These are phyloP conservation scores for Monochamus saltuarius DNA, from an alignment of 1,140 invertebrate genomes.

Conservation along the genomic window DNA sequence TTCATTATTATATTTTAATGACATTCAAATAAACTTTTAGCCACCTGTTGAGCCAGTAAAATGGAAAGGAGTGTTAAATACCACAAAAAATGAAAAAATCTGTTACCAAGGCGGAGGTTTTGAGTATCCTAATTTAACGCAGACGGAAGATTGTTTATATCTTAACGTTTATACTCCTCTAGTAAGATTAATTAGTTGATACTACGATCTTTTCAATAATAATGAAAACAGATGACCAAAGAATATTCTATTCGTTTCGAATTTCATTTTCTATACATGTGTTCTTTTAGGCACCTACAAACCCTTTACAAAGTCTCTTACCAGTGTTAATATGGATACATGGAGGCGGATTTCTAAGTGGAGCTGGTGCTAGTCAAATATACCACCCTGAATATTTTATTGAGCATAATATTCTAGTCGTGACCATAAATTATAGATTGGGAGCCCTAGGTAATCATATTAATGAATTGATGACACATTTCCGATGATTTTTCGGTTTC, in stretches of 20 bases:
- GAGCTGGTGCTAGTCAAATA: conserved; percentile 7
- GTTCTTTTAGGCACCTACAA: neutral
- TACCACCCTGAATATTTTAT: conserved; percentile 51
- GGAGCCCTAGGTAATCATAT: conserved; percentile 54
- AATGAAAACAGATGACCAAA: neutral
- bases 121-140: neutral
- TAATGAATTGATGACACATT: too few relatives aligned
- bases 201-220: neutral
- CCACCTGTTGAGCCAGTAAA: neutral
- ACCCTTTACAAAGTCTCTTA: neutral
- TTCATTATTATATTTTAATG: neutral
- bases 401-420: conserved; percentile 54
- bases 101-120: neutral
- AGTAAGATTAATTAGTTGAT: neutral
- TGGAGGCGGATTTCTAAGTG: conserved; percentile 19
- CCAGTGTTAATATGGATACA: conserved; percentile 25
- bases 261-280: neutral
- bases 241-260: neutral
- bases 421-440: conserved; percentile 60
- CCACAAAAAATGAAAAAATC: conserved; percentile 2
- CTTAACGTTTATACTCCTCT: conserved; percentile 6
- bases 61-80: neutral
- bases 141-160: conserved; percentile 6
- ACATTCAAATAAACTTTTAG: neutral
- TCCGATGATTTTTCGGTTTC: too few relatives aligned